These are phyloP conservation scores for Notocelia uddmanniana DNA, from an alignment of 2,888 invertebrate genomes.

Conservation along the genomic window DNA sequence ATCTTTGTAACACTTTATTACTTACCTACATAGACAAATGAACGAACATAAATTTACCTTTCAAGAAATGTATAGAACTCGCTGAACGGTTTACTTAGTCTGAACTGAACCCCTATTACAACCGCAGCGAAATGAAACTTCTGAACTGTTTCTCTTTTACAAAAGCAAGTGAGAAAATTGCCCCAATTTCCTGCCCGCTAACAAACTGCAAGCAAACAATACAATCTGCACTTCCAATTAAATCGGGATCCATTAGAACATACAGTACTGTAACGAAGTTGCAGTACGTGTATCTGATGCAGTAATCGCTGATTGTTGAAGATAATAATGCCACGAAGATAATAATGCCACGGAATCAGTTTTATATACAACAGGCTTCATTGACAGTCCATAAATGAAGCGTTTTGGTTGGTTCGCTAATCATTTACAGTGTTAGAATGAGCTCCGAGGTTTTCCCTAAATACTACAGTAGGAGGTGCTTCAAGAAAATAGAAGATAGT, in stretches of 20 bases:
- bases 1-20: too few species aligned
- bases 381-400: too few species aligned
- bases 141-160: not conserved
- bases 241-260: conserved; percentile 3
- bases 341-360: not conserved
- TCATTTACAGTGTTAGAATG: too few species aligned
- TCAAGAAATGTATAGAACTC: too few species aligned
- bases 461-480: too few species aligned
- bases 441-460: too few species aligned
- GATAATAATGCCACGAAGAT: not conserved
- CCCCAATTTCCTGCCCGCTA: not conserved
- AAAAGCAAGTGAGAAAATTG: not conserved
- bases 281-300: not conserved
- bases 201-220: not conserved
- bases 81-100: not conserved
- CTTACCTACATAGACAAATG: too few species aligned
- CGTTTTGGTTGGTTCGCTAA: too few species aligned
- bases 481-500: too few species aligned
- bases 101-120: not conserved
- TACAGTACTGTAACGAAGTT: not conserved
- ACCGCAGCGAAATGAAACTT: not conserved
- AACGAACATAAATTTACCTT: too few species aligned
- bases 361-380: not conserved
- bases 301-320: conserved; percentile 1
- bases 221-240: conserved; percentile 5